These are phyloP conservation scores for Tachina lurida DNA, from an alignment of 2,888 invertebrate genomes.

Conservation along the genomic window DNA sequence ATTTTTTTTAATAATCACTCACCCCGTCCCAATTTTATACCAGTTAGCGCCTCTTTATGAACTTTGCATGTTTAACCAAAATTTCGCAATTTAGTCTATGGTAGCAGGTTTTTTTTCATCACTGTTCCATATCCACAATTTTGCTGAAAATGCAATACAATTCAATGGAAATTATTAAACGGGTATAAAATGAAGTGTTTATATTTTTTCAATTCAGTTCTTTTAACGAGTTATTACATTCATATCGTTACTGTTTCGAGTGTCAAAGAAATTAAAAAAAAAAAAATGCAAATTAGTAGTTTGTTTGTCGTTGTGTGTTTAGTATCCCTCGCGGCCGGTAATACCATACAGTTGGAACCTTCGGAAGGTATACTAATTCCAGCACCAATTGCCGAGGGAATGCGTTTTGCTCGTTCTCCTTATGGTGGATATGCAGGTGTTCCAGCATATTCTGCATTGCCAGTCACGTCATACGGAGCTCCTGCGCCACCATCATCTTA, in stretches of 20 bases:
- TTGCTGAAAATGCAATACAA: conserved; percentile 42
- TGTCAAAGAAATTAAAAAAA: background rate
- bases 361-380: conserved; percentile 80
- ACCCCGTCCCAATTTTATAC: background rate
- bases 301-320: conserved; percentile 28
- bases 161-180: conserved; percentile 6
- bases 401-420: conserved; percentile 72
- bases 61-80: background rate
- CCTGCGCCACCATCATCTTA: conserved; percentile 54
- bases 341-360: conserved; percentile 78
- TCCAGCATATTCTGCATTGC: conserved; percentile 67
- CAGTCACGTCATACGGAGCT: conserved; percentile 70
- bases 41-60: background rate
- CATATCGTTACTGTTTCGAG: background rate
- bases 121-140: conserved; percentile 33
- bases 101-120: conserved; percentile 29
- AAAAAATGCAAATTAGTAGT: conserved; percentile 36
- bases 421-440: conserved; percentile 60
- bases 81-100: conserved; percentile 41
- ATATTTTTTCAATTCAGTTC: conserved; percentile 21
- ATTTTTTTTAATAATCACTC: background rate
- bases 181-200: conserved; percentile 54
- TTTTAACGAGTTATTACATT: conserved; percentile 8
- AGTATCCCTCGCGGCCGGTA: conserved; percentile 58
- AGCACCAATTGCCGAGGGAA: conserved; percentile 77